Evolutionary conservation across 2,797 vertebrate genomes (phyloP).

Genomic region (Thripadectes ignobilis): DNA sequence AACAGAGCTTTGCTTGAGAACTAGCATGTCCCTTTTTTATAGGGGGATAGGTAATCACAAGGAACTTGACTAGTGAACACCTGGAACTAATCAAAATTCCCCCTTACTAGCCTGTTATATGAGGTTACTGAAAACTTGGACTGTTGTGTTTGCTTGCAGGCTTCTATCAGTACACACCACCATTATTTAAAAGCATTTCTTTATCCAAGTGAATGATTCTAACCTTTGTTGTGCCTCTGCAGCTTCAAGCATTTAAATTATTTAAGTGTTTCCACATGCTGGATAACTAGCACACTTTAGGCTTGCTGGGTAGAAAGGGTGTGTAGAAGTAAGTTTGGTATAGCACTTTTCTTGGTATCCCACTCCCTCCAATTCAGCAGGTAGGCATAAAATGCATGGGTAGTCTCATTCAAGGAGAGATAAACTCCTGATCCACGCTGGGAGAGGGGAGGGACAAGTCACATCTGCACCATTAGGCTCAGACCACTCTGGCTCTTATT

Average conservation of each 20-base stretch:
- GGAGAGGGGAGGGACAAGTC: neutral
- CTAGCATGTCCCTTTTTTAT: neutral
- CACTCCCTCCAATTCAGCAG: neutral
- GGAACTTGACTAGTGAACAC: neutral
- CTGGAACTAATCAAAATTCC: constrained; percentile 1
- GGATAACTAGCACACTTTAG: neutral
- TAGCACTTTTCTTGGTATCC: neutral
- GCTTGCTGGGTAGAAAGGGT: neutral
- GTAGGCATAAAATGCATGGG: neutral
- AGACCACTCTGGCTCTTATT: neutral
- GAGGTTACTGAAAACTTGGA: neutral
- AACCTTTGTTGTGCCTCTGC: neutral
- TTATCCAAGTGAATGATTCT: neutral
- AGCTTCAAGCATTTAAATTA: constrained; percentile 22
- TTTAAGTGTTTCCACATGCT: neutral
- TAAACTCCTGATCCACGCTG: neutral
- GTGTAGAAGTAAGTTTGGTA: neutral
- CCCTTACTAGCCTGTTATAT: neutral
- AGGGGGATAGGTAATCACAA: neutral
- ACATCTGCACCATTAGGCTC: neutral
- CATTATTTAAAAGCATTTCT: neutral
- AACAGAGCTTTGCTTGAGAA: neutral
- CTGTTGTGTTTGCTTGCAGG: neutral
- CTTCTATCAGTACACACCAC: neutral
- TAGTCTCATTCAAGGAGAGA: neutral